Conservation (phyloP, 2,888 invertebrate genomes). For the Periphyllus acericola region DNA sequence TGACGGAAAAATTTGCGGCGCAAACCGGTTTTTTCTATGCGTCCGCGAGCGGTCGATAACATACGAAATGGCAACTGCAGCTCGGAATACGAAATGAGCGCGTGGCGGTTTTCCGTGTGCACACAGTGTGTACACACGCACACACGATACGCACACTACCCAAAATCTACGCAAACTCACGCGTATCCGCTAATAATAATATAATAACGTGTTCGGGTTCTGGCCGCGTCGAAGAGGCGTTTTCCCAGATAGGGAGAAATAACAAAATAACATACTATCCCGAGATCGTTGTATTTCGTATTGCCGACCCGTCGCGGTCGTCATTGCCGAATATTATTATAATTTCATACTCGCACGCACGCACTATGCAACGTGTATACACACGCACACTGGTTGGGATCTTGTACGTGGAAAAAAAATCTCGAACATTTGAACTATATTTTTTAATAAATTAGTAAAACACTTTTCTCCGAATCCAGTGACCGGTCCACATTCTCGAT, state of each 20-base stretch:
- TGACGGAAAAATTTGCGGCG: constrained; percentile 26
- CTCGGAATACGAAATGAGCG: constrained; percentile 41
- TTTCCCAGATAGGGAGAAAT: background rate
- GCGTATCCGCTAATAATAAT: background rate
- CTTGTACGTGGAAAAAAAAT: too few species aligned
- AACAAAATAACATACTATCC: background rate
- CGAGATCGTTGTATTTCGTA: background rate
- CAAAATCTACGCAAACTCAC: background rate
- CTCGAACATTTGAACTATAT: too few species aligned
- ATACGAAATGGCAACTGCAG: constrained; percentile 42
- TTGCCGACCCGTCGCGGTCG: background rate
- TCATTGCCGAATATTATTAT: background rate
- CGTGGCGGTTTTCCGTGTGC: constrained; percentile 9
- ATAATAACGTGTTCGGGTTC: constrained; percentile 17
- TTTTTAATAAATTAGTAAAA: too few species aligned
- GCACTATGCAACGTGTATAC: too few species aligned
- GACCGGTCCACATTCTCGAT: too few species aligned
- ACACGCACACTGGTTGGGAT: too few species aligned
- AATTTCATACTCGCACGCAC: background rate
- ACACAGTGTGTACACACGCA: background rate
- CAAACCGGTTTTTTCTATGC: background rate
- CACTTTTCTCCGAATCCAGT: too few species aligned
- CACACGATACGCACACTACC: too few species aligned
- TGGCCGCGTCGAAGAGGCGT: background rate
- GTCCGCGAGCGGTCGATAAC: background rate